Percentiles rank a stretch among this genome's conserved stretches.
These are phyloP conservation scores for Campoplex capitator DNA, from an alignment of 2,888 invertebrate species.

Conservation along the genomic window DNA sequence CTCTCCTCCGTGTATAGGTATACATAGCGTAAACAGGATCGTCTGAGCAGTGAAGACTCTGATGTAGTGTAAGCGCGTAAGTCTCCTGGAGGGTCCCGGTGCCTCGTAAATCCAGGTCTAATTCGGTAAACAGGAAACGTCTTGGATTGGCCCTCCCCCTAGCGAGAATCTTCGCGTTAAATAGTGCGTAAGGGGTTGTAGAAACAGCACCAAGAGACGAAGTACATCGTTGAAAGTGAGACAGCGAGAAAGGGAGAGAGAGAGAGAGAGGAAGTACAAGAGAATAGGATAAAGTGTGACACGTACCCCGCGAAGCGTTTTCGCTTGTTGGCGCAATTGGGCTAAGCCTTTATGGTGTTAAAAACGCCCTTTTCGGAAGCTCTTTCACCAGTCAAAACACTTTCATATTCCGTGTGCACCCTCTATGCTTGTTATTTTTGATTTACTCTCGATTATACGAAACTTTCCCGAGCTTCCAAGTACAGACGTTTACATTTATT, in stretches of 20 bases:
- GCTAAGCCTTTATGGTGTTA: constrained; percentile 73
- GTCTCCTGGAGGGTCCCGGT: constrained; percentile 66
- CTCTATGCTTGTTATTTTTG: constrained; percentile 68
- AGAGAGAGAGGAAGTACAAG: neutral
- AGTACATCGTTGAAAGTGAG: constrained; percentile 44
- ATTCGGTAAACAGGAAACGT: constrained; percentile 77
- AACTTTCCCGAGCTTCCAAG: constrained; percentile 46
- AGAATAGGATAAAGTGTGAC: constrained; percentile 64
- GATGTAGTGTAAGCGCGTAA: constrained; percentile 69
- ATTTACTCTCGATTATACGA: constrained; percentile 58
- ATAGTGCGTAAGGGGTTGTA: constrained; percentile 76
- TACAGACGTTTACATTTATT: constrained; percentile 35
- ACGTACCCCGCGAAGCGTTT: constrained; percentile 70
- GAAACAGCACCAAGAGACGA: constrained; percentile 36
- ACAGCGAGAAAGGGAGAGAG: constrained; percentile 29
- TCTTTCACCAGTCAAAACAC: constrained; percentile 50
- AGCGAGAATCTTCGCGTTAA: constrained; percentile 70
- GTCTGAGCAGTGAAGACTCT: constrained; percentile 26
- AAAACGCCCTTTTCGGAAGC: constrained; percentile 64
- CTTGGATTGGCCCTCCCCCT: constrained; percentile 70
- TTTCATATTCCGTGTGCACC: constrained; percentile 44
- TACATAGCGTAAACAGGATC: constrained; percentile 38
- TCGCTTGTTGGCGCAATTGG: constrained; percentile 71
- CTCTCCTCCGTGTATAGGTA: constrained; percentile 38
- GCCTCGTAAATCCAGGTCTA: constrained; percentile 73